phyloP scores from a whole-genome alignment of 92 coral and sea anemone genomes.

The Siderastrea siderea region DNA sequence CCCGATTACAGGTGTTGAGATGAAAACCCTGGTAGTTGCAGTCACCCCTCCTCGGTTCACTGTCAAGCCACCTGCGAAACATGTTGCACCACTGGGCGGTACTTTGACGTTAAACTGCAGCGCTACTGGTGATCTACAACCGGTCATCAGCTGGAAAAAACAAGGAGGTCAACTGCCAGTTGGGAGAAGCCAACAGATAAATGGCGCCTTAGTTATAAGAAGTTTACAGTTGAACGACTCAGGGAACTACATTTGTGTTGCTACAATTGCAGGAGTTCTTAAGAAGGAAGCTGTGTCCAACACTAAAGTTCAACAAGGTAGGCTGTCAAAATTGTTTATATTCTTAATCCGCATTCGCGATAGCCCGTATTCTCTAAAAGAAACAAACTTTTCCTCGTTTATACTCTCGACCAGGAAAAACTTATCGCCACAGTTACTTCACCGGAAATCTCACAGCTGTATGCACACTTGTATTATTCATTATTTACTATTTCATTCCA shows the following conservation, averaged over 20 bases:
- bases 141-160: slow-evolving; percentile 32
- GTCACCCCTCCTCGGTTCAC: slow-evolving; percentile 34
- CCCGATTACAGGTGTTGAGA: background rate
- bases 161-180: slow-evolving; percentile 22
- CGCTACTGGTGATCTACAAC: slow-evolving; percentile 19
- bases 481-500: no score
- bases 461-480: no score
- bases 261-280: slow-evolving; percentile 22
- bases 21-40: slow-evolving; percentile 4
- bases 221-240: background rate
- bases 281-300: background rate
- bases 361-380: no score
- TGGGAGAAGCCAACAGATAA: slow-evolving; percentile 1
- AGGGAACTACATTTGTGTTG: slow-evolving; percentile 34
- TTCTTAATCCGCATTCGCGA: background rate
- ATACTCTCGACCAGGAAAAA: no score
- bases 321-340: no score
- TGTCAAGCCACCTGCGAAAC: slow-evolving; percentile 16
- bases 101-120: slow-evolving; percentile 28
- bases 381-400: no score
- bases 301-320: background rate
- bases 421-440: no score
- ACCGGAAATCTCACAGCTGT: no score
- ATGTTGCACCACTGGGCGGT: background rate
- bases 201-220: slow-evolving; percentile 6